phyloP scores from a whole-genome alignment of 2,797 vertebrate species.

The Liparis tanakae region DNA sequence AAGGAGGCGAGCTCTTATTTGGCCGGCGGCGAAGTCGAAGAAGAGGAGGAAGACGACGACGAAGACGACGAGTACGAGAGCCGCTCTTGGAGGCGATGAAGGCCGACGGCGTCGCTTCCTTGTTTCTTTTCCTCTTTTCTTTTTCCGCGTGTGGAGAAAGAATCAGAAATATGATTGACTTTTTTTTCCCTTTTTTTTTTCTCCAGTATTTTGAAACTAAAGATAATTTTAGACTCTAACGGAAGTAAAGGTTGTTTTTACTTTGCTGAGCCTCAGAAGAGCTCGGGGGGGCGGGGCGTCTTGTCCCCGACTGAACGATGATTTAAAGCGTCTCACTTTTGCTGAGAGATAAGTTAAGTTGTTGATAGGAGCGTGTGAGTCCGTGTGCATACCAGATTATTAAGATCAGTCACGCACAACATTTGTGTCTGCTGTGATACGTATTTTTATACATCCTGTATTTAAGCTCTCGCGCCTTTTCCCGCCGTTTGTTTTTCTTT shows the following conservation, averaged over 20 bases:
- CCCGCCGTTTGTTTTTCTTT: slow-evolving; percentile 58
- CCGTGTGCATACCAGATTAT: slow-evolving; percentile 80
- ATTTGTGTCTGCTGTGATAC: slow-evolving; percentile 86
- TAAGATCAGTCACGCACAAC: slow-evolving; percentile 83
- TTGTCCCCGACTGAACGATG: slow-evolving; percentile 70
- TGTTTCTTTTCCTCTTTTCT: neutral
- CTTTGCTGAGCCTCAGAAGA: slow-evolving; percentile 59
- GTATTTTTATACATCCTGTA: slow-evolving; percentile 83
- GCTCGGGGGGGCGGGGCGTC: slow-evolving; percentile 45
- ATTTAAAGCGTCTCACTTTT: slow-evolving; percentile 82
- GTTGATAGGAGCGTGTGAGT: too few species aligned
- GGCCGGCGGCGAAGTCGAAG: slow-evolving; percentile 92
- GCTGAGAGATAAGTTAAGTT: slow-evolving; percentile 78
- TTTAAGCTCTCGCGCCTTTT: slow-evolving; percentile 67
- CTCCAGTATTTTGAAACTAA: slow-evolving; percentile 79
- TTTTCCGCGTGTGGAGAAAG: slow-evolving; percentile 41
- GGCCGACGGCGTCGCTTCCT: slow-evolving; percentile 25
- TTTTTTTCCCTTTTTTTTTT: slow-evolving; percentile 39
- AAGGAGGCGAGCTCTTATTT: slow-evolving; percentile 90
- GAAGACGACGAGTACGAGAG: slow-evolving; percentile 95
- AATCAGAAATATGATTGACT: slow-evolving; percentile 40
- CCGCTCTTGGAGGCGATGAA: slow-evolving; percentile 97
- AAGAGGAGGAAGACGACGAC: slow-evolving; percentile 90
- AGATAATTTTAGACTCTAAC: slow-evolving; percentile 69
- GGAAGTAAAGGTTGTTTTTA: slow-evolving; percentile 49